Evolutionary conservation across 2,888 invertebrate genomes (phyloP), one percentile per base, ranked within the genome.

Genomic region (Bedellia somnulentella): DNA sequence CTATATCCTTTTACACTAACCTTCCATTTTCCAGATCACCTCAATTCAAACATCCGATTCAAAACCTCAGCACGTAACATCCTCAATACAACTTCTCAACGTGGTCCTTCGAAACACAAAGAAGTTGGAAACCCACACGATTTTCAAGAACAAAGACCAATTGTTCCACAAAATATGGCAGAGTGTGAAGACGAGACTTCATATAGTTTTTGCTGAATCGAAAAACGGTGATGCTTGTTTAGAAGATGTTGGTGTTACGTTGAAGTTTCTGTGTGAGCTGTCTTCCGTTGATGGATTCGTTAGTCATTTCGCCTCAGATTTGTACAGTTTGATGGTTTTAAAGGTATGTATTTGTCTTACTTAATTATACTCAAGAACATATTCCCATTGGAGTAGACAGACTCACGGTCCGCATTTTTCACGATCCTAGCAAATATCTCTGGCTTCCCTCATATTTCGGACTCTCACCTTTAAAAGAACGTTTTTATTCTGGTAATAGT

Each of bases 201-300:
- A 45, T 3, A 40, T 55, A 5, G 36, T 49, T 1, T 46, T 46
- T 9, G 42, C n/a, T n/a, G n/a, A n/a, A n/a, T 5, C 8, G 4
- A 28, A 30, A 2, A 30, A 38, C 4, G 55, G 35, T 18, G 42
- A 38, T 5, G 29, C 15, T 12, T 48, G 43, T 34, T 36, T 62
- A 10, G 71, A 71, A 29, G 63, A 61, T 24, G 44, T 71, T 3
- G 46, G 49, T 0, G 43, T 53, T 1, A 50, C 56, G 0, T 31
- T 71, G 33, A 70, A 59, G 38, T 67, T 57, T 39, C 35, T 68
- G 1, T 57, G 59, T n/a, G 73, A 73, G 37, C 38, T 62, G 30
- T 45, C 53, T 0, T 57, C 63, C 1, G 49, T 63, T 1, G 66
- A 71, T 14, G 47, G 53, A 8, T 73, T 66, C 42, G 43, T 40